These are phyloP conservation scores for Temnopleurus reevesii DNA, from an alignment of 53 echinoderm and acorn worm species.

Conservation along the genomic window DNA sequence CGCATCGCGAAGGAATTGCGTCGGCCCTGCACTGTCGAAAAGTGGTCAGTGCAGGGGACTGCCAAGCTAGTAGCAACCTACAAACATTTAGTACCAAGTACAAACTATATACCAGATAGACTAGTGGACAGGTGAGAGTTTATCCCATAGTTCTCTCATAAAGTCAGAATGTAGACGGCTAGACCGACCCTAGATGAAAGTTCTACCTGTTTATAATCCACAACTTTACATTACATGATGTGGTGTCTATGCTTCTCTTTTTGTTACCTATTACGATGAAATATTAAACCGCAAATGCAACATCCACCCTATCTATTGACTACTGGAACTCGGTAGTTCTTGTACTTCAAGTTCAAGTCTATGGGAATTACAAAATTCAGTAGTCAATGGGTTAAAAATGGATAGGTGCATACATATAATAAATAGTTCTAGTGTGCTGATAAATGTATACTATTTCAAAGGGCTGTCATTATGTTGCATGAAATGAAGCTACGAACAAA, in stretches of 20 bases:
- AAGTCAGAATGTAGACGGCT: not conserved
- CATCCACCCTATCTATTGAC: too few species aligned
- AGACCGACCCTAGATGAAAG: not conserved
- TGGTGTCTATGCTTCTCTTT: not conserved
- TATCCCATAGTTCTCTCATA: not conserved
- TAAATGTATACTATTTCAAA: too few species aligned
- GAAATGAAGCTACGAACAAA: too few species aligned
- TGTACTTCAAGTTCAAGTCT: too few species aligned
- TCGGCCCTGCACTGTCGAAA: not conserved
- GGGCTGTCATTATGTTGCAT: too few species aligned
- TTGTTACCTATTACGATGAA: too few species aligned
- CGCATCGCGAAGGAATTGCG: not conserved
- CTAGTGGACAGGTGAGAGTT: conserved; percentile 21
- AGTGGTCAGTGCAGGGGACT: not conserved
- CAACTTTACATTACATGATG: not conserved
- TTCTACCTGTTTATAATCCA: not conserved
- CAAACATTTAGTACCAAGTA: conserved; percentile 16
- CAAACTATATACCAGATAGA: not conserved
- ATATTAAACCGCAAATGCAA: conserved; percentile 17
- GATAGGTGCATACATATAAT: too few species aligned
- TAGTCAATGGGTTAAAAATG: too few species aligned
- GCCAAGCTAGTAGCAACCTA: not conserved
- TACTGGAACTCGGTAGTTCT: too few species aligned
- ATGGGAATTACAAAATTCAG: too few species aligned
- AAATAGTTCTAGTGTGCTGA: too few species aligned